phyloP scores from a whole-genome alignment of 2,888 invertebrate genomes.

The Pecten maximus region DNA sequence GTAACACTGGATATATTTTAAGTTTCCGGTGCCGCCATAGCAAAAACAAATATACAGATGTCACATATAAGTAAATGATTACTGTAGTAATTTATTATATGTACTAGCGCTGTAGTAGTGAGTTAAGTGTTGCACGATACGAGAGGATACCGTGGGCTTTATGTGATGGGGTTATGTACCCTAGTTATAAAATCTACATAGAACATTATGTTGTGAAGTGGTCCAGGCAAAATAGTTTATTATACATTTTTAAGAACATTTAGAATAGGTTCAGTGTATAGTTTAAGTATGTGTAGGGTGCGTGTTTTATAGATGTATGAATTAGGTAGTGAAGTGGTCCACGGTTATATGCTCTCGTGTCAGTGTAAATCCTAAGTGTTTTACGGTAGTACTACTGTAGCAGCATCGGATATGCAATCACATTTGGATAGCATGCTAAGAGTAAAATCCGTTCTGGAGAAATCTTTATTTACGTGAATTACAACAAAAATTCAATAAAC shows the following conservation, averaged over 20 bases:
- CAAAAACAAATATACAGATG: not conserved
- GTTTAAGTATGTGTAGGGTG: constrained; percentile 9
- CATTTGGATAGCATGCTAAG: not conserved
- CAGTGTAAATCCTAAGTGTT: not conserved
- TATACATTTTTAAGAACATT: not conserved
- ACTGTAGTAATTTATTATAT: not conserved
- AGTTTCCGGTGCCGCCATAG: not conserved
- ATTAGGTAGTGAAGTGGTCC: not conserved
- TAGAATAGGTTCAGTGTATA: not conserved
- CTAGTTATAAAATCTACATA: not conserved
- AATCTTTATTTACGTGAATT: not conserved
- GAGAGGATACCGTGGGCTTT: not conserved
- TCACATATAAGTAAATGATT: not conserved
- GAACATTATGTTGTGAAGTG: constrained; percentile 20
- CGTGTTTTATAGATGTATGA: not conserved
- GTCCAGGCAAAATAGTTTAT: not conserved
- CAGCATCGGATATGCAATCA: not conserved
- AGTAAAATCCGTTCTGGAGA: not conserved
- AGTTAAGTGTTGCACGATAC: no score
- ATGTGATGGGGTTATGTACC: not conserved
- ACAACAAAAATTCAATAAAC: not conserved
- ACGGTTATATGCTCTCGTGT: not conserved
- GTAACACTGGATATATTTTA: not conserved
- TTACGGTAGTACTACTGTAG: not conserved
- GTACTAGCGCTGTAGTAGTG: not conserved